A percentile compares a stretch with the other conserved stretches of the same genome.
Conservation (phyloP, 37 sponge, comb jelly and placozoan species). For the Haliclona indistincta region DNA sequence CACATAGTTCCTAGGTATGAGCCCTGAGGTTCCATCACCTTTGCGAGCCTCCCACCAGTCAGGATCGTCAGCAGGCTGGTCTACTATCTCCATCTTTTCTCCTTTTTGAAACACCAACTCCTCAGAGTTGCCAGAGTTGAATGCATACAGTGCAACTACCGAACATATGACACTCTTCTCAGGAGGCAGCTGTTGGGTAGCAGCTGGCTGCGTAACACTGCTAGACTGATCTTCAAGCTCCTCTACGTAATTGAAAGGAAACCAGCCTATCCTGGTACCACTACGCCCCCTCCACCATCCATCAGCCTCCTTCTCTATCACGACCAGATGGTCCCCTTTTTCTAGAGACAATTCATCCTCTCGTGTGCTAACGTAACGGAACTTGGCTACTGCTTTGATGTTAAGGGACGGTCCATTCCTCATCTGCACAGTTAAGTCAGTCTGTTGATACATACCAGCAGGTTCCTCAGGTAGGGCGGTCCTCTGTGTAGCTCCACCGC, state of each 20-base stretch:
- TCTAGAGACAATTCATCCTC: constrained; percentile 83
- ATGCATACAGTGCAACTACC: constrained; percentile 74
- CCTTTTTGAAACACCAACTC: constrained; percentile 79
- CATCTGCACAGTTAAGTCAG: constrained; percentile 42
- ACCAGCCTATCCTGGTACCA: constrained; percentile 79
- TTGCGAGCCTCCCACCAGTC: constrained; percentile 93
- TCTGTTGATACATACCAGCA: constrained; percentile 64
- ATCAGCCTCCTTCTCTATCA: constrained; percentile 92
- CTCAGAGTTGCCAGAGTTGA: constrained; percentile 84
- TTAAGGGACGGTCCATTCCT: constrained; percentile 46
- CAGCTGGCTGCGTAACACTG: not conserved
- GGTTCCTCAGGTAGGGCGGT: constrained; percentile 38
- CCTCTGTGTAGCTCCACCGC: not conserved
- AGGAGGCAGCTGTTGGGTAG: no score
- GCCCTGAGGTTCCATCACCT: constrained; percentile 53
- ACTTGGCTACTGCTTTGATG: constrained; percentile 73
- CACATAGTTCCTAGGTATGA: constrained; percentile 89
- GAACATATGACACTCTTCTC: constrained; percentile 62
- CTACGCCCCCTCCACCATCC: constrained; percentile 94
- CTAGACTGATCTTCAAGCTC: constrained; percentile 31
- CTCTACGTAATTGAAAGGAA: constrained; percentile 94
- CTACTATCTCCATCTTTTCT: constrained; percentile 78
- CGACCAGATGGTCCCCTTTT: constrained; percentile 84
- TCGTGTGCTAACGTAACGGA: constrained; percentile 57
- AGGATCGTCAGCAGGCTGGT: constrained; percentile 85